A percentile compares a stretch with the other conserved stretches of the same genome.
Conservation (phyloP, 2,113 vertebrate genomes). For the Hirundichthys speculiger region DNA sequence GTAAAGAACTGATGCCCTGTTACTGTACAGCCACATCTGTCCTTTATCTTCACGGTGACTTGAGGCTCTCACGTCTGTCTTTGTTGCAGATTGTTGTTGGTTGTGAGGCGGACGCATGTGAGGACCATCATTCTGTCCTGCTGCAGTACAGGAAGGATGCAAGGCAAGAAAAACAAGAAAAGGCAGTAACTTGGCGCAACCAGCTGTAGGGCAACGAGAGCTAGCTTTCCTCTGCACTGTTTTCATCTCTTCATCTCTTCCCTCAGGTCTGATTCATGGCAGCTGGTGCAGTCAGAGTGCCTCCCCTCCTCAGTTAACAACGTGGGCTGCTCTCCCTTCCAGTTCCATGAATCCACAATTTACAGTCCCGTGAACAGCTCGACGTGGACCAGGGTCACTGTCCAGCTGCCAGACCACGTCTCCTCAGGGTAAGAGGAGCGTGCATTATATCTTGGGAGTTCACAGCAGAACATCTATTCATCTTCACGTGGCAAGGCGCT, state of each 20-base stretch:
- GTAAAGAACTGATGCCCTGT: slow-evolving; percentile 66
- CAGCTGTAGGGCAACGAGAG: not conserved
- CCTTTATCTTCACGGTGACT: not conserved
- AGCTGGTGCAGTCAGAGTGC: slow-evolving; percentile 94
- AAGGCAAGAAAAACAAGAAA: slow-evolving; percentile 79
- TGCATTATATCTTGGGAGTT: not conserved
- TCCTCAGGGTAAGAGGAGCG: slow-evolving; percentile 87
- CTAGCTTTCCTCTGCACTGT: no score
- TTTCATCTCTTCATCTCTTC: slow-evolving; percentile 16
- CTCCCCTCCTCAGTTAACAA: slow-evolving; percentile 96
- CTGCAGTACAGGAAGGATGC: slow-evolving; percentile 97
- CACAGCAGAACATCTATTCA: not conserved
- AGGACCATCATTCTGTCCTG: slow-evolving; percentile 95
- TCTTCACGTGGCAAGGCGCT: not conserved
- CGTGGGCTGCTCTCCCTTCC: slow-evolving; percentile 96
- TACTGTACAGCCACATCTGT: not conserved
- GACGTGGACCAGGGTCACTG: slow-evolving; percentile 92
- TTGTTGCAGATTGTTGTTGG: slow-evolving; percentile 93
- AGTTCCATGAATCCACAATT: slow-evolving; percentile 97
- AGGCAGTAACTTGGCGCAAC: fast-evolving
- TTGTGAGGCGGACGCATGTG: slow-evolving; percentile 93
- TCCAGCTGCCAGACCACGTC: slow-evolving; percentile 95
- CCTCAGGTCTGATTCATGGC: slow-evolving; percentile 93
- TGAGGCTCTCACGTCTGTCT: not conserved
- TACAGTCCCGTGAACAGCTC: slow-evolving; percentile 97